Base-by-base conservation (phyloP, 2,888 invertebrate genomes). In the Quadroppia sp. region DNA sequence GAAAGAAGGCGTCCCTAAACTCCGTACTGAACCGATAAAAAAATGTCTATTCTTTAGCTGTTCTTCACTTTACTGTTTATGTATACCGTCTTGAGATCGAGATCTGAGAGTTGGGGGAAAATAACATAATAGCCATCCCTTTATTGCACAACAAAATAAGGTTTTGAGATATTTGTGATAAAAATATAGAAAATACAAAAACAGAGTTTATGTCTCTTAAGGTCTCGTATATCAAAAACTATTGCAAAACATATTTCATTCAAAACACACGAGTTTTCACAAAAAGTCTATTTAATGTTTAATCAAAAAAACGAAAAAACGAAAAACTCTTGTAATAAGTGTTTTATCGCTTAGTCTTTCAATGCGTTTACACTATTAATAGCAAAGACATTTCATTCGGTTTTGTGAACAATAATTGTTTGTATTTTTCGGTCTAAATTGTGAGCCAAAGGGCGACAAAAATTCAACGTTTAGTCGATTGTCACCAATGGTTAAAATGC, bases 101-200 rank as follows among this genome's bases (percentile, higher is more conserved):
- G 36, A 64, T 64, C 40, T 64, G 30, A 32, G 28, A 17, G 61
- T 17, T 23, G 28, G 32, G 28, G 32, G 25, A n/a, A 4, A 50
- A 15, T n/a, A 3, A 50, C 2, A 53, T 59, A 30, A 69, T 42
- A 17, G 45, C 2, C 25, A 69, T 25, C 28, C 25, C 42, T 69
- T 69, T 69, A 69, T 69, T 69, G 69, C 69, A 45, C 69, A 69
- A 69, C 42, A 69, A 9, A 53, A 23, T 45, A 36, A 36, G 45
- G 42, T 42, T 69, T 20, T 23, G 42, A 69, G 42, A 69, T 69
- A 45, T 69, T 69, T 42, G 9, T 15, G 40, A 69, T 69, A 40
- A 69, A 61, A 69, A 40, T 69, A 45, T 23, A 20, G 15, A 13
- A 64, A 36, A 64, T 11, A 7, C 4, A 1, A 69, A 69, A 25